These are phyloP conservation scores for Ecliptopera silaceata DNA, from an alignment of 2,888 invertebrate species.

Conservation along the genomic window DNA sequence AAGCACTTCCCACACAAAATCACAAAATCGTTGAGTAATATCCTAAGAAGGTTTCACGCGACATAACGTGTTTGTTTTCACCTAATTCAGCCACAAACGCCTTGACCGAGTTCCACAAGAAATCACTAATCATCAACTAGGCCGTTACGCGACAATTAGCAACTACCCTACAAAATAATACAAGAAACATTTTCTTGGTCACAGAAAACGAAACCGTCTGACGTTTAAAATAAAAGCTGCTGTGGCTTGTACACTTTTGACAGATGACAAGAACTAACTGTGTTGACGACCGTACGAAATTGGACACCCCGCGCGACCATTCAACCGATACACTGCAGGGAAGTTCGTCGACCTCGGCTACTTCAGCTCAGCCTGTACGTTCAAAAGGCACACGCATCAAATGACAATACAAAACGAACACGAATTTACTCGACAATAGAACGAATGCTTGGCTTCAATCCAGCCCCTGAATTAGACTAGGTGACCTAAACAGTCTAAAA, in stretches of 20 bases:
- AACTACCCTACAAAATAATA: conserved; percentile 48
- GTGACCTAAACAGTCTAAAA: conserved; percentile 52
- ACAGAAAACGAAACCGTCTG: conserved; percentile 28
- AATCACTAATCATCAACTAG: conserved; percentile 42
- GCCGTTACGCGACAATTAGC: conserved; percentile 38
- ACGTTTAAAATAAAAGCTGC: conserved; percentile 35
- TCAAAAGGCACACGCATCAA: conserved; percentile 52
- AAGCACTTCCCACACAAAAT: conserved; percentile 64
- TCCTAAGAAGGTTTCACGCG: conserved; percentile 48
- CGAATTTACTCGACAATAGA: conserved; percentile 68
- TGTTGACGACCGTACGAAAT: conserved; percentile 47
- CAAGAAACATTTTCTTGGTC: conserved; percentile 28
- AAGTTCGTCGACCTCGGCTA: conserved; percentile 66
- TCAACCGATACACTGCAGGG: conserved; percentile 57
- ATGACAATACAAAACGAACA: conserved; percentile 66
- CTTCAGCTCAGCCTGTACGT: conserved; percentile 46
- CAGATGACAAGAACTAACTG: conserved; percentile 49
- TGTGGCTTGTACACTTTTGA: conserved; percentile 46
- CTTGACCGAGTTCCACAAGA: conserved; percentile 60
- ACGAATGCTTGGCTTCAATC: conserved; percentile 75
- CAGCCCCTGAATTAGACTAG: conserved; percentile 74
- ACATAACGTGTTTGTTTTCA: conserved; percentile 58
- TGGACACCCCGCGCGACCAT: conserved; percentile 55
- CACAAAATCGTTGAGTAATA: conserved; percentile 57
- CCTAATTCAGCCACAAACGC: conserved; percentile 54